Percentiles rank a stretch among this genome's conserved stretches.
Evolutionary conservation across 2,797 vertebrate genomes (phyloP).

Genomic region (Tamandua tetradactyla): DNA sequence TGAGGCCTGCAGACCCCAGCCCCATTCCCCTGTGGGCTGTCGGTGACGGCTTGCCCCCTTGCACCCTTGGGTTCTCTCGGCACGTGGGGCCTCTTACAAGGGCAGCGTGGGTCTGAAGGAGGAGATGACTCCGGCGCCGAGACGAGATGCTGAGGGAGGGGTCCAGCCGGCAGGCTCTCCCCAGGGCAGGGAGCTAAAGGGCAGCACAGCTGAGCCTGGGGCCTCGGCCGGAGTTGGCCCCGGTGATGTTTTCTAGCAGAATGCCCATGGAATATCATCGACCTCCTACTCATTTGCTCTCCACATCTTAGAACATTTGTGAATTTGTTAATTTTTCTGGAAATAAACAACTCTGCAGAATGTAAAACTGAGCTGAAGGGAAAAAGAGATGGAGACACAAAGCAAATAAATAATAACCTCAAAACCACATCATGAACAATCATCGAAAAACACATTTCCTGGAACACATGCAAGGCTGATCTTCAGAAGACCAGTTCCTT

Average conservation of each 20-base stretch:
- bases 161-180: background rate
- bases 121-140: background rate
- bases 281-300: background rate
- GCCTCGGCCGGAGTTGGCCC: background rate
- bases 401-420: conserved; percentile 5
- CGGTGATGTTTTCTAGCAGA: background rate
- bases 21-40: background rate
- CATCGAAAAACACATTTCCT: background rate
- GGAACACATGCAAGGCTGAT: background rate
- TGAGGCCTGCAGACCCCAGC: background rate
- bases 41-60: background rate
- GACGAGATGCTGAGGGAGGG: background rate
- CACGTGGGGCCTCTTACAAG: background rate
- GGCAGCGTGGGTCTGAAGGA: background rate
- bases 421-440: background rate
- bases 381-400: background rate
- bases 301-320: background rate
- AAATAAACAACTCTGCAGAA: background rate
- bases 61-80: background rate
- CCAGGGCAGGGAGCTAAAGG: background rate
- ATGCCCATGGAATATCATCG: background rate
- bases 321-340: background rate
- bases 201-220: background rate
- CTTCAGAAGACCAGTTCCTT: background rate
- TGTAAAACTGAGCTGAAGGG: background rate